These are phyloP conservation scores for Mionectes olivaceus DNA, from an alignment of 2,797 vertebrate genomes.

Conservation along the genomic window DNA sequence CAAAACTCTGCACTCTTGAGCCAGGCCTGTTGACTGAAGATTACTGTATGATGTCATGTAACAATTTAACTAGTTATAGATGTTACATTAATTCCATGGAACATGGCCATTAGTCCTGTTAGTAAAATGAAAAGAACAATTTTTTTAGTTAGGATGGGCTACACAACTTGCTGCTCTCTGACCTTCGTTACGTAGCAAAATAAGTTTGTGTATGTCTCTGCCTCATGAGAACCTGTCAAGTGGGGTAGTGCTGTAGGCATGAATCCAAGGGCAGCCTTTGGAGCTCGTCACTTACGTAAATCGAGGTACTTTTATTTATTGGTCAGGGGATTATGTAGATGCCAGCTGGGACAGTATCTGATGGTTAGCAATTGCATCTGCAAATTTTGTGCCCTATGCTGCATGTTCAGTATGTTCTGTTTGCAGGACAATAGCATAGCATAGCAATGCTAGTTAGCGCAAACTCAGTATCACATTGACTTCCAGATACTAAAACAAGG, in stretches of 20 bases:
- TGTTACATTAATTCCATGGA: background rate
- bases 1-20: background rate
- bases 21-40: background rate
- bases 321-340: background rate
- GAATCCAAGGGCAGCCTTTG: background rate
- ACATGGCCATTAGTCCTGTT: background rate
- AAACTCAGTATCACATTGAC: background rate
- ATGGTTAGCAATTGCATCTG: background rate
- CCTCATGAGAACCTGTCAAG: background rate
- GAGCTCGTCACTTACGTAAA: background rate
- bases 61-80: background rate
- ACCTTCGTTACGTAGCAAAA: background rate
- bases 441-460: background rate
- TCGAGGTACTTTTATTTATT: background rate
- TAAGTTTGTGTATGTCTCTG: background rate
- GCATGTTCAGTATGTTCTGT: background rate
- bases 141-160: background rate
- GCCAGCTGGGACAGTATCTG: background rate
- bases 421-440: background rate
- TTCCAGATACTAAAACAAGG: background rate
- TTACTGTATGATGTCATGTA: background rate
- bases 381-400: background rate
- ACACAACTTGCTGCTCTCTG: background rate
- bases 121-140: background rate
- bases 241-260: background rate